Percentiles rank a stretch among this genome's conserved stretches.
Conservation (phyloP, 2,888 invertebrate genomes). For the Nemoura dubitans region DNA sequence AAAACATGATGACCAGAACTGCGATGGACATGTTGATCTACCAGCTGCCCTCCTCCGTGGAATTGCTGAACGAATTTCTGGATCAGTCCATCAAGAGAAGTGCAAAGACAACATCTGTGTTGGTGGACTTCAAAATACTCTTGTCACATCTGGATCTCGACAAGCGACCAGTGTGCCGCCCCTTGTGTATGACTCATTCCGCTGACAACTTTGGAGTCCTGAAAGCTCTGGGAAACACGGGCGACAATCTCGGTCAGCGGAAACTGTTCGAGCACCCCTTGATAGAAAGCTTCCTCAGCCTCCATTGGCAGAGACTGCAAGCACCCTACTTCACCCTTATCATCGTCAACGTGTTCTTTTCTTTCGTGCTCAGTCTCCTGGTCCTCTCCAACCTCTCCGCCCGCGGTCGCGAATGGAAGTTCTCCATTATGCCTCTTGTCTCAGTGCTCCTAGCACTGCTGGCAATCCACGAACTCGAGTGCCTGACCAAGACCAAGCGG, state of each 20-base stretch:
- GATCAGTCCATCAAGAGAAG: not conserved
- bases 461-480: not conserved
- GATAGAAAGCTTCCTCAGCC: conserved; percentile 28
- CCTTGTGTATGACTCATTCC: not conserved
- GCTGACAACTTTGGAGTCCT: not conserved
- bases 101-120: not conserved
- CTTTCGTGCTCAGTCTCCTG: not conserved
- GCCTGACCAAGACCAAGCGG: not conserved
- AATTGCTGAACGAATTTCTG: not conserved
- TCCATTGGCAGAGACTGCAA: conserved; percentile 9
- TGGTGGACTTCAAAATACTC: conserved; percentile 19
- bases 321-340: not conserved
- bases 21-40: conserved; percentile 22
- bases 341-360: not conserved
- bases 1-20: not conserved
- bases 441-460: not conserved
- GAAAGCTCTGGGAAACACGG: not conserved
- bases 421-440: not conserved
- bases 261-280: conserved; percentile 21
- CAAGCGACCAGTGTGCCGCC: not conserved
- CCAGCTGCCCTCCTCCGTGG: conserved; percentile 9
- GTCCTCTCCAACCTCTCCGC: not conserved
- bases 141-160: not conserved
- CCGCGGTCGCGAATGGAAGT: not conserved
- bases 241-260: not conserved